Base-by-base conservation (phyloP, 2,113 vertebrate genomes). In the Crypturellus undulatus region DNA sequence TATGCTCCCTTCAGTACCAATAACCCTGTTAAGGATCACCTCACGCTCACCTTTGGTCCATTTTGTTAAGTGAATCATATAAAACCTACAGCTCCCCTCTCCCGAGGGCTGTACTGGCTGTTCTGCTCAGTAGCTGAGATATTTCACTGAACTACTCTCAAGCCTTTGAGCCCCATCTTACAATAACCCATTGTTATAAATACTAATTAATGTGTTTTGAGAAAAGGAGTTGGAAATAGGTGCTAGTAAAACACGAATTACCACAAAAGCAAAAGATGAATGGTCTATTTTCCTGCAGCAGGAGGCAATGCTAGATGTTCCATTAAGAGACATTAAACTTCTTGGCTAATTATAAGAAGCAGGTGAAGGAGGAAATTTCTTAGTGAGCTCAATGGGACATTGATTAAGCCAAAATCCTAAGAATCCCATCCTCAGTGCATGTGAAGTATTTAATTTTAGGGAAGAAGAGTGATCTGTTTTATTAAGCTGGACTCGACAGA, bases 141-240 rank as follows among this genome's bases (percentile, higher is more conserved):
- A 84, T 79, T 95, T 91, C 91, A 81, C 71, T 94, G 86, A 96
- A 68, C 87, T 54, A 45, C 85, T 79, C 62, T 95, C 58, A 84
- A 78, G 77, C 42, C 82, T 89, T 95, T 94, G 72, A 93, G 90
- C 42, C 26, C 45, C 77, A 79, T 94, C 84, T 75, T 81, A 93
- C 85, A 89, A 82, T 69, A 91, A 94, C 65, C 36, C 52, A 92
- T 91, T 91, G 59, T 91, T 96, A 95, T 87, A 97, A 95, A 95
- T 95, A 93, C 67, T 94, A 92, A 96, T 96, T 96, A 96, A 91
- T 85, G 90, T 85, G 83, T 96, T 96, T 95, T 76, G 91, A 86
- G 49, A 58, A 51, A 93, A 95, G 59, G 67, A 64, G 81, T 43
- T 93, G 54, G 80, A 92, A 94, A 84, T 43, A 68, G 71, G 71